These are phyloP conservation scores for Lordiphosa stackelbergi DNA, from an alignment of 1,140 invertebrate species.

Conservation along the genomic window DNA sequence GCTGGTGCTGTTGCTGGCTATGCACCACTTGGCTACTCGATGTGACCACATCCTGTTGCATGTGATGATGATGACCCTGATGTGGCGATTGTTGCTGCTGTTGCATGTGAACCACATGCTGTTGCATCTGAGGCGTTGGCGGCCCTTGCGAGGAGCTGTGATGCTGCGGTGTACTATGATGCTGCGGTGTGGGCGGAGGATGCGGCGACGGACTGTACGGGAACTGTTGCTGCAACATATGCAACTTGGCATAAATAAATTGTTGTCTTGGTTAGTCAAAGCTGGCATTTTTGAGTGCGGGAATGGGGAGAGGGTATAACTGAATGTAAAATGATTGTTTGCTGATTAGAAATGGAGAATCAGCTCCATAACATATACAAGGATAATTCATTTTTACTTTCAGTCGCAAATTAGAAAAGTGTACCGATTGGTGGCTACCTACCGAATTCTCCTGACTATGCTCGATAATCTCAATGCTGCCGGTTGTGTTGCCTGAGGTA, in stretches of 20 bases:
- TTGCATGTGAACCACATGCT: constrained; percentile 75
- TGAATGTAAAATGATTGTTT: too few relatives aligned
- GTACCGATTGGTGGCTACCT: constrained; percentile 27
- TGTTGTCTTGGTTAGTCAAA: constrained; percentile 58
- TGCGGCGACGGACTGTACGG: constrained; percentile 77
- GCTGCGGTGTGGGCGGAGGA: constrained; percentile 67
- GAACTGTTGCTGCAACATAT: constrained; percentile 77
- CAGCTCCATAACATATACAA: too few relatives aligned
- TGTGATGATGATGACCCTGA: constrained; percentile 68
- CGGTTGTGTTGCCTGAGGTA: constrained; percentile 73
- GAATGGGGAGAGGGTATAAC: neutral
- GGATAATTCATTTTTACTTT: constrained; percentile 5
- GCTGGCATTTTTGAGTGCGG: constrained; percentile 23
- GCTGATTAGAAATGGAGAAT: too few relatives aligned
- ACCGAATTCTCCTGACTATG: constrained; percentile 77
- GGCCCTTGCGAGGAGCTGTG: constrained; percentile 61
- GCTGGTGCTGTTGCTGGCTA: constrained; percentile 49
- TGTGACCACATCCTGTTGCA: constrained; percentile 74
- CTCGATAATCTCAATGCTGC: constrained; percentile 77
- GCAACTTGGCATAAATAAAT: constrained; percentile 75
- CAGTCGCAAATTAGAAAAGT: neutral
- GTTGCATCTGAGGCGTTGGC: constrained; percentile 75
- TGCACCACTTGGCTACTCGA: constrained; percentile 69
- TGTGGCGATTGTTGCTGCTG: constrained; percentile 55
- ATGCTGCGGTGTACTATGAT: constrained; percentile 65